Base-by-base conservation (phyloP, 2,797 vertebrate genomes). In the Premnoplex brunnescens region DNA sequence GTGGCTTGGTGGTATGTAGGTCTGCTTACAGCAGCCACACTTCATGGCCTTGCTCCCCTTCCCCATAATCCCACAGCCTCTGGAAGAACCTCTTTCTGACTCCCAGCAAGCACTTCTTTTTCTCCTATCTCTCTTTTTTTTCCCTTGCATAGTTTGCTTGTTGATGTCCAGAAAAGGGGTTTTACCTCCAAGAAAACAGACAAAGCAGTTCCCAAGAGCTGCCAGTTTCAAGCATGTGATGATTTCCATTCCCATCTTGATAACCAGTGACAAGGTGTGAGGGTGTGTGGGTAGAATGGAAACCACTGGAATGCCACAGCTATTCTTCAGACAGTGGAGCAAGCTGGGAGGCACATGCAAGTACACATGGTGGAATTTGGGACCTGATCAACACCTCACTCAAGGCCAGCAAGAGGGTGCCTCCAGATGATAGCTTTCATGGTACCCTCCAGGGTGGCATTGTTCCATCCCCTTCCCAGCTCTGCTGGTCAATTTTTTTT, bases 1-100 rank as follows among this genome's bases (percentile, higher is more conserved):
- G 91, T 96, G 94, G 89, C 84, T 96, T 95, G 67, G 85, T 72
- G 43, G 74, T 85, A 76, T 20, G 21, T 55, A 91, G 72, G 90
- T 64, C 56, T 88, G 72, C 83, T 88, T 88, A 74, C 28, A 86
- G 73, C 62, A 91, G 83, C 68, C 52, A 78, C 3, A 0, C 24
- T 77, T 64, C 68, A 62, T 83, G 32, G 22, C 63, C 85, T 91
- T 16, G 1, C 26, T 22, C 32, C 60, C 48, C 41, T 80, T 44
- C 60, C 37, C 63, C 13, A 3, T 34, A 89, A 94, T 86, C 64
- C 94, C 92, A 82, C 71, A 93, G 64, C 26, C 56, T 54, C 52
- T 54, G 52, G 52, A 54, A 54, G 18, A 54, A 32, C 18, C 18
- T 93, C 17, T 15, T 76, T 71, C 78, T 97, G 94, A 94, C 78